phyloP scores from a whole-genome alignment of 2,888 invertebrate genomes.

The Acrocyrtus sp. region DNA sequence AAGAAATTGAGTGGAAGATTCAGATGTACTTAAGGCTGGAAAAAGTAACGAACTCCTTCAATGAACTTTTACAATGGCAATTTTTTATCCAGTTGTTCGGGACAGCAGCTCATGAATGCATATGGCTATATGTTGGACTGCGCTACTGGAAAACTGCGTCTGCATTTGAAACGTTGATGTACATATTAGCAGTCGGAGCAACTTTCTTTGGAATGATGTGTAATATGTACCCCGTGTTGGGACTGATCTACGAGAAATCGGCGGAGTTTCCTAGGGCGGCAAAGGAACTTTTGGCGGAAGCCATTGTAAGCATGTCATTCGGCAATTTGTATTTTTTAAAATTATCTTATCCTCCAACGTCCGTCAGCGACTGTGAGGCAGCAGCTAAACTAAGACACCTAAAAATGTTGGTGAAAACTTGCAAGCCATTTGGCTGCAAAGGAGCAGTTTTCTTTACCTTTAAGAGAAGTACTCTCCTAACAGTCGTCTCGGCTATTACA shows the following conservation, averaged over 20 bases:
- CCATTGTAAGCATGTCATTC: no score
- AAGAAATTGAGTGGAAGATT: background rate
- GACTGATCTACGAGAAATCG: background rate
- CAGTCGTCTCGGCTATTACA: conserved; percentile 1
- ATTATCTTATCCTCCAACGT: background rate
- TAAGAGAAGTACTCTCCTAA: conserved; percentile 6
- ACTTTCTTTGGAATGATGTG: background rate
- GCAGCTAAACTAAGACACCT: background rate
- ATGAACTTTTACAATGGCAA: conserved; percentile 13
- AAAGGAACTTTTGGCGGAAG: no score
- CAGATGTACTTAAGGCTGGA: conserved; percentile 7
- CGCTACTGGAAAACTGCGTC: conserved; percentile 3
- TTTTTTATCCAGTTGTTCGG: conserved; percentile 8
- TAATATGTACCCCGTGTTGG: conserved; percentile 3
- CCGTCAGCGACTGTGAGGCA: background rate
- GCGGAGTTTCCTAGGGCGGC: background rate
- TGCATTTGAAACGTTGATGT: background rate
- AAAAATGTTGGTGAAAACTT: background rate
- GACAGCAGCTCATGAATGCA: background rate
- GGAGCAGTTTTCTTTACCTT: conserved; percentile 4
- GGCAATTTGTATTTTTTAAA: background rate
- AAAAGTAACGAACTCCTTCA: background rate
- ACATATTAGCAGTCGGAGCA: background rate
- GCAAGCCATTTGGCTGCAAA: conserved; percentile 16
- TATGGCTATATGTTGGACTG: conserved; percentile 3